Conservation (phyloP, 30 jellyfish, hydroid and myxozoan genomes). For the Cassiopea xamachana region DNA sequence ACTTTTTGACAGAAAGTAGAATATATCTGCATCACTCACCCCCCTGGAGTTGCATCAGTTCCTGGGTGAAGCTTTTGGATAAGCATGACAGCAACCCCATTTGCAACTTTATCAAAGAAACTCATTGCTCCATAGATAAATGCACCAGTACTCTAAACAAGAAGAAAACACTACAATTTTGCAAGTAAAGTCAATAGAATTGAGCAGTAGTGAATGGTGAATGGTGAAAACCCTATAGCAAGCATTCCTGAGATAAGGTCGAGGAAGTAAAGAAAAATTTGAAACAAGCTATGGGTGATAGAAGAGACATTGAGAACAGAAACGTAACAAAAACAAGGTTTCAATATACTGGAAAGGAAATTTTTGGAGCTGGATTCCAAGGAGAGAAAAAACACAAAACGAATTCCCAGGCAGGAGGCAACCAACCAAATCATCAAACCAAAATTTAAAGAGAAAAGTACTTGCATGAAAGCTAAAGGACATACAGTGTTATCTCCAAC, state of each 20-base stretch:
- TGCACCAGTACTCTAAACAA: constrained; percentile 82
- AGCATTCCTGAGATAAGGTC: too few species aligned
- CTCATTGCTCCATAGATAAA: constrained; percentile 97
- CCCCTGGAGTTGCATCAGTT: constrained; percentile 59
- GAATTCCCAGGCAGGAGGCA: too few species aligned
- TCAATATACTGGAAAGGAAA: too few species aligned
- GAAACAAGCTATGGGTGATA: too few species aligned
- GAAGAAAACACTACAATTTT: background rate
- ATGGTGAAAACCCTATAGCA: too few species aligned
- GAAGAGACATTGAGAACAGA: too few species aligned
- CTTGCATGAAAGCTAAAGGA: background rate
- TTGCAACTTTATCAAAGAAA: constrained; percentile 89
- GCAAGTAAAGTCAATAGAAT: background rate
- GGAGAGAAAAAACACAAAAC: too few species aligned
- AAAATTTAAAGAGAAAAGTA: background rate
- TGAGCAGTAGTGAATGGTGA: background rate
- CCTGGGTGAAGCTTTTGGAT: constrained; percentile 88
- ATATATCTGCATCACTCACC: constrained; percentile 22
- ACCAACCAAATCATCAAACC: too few species aligned
- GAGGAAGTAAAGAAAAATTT: too few species aligned
- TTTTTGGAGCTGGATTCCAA: too few species aligned
- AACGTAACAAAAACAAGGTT: too few species aligned
- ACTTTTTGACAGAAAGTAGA: too few species aligned
- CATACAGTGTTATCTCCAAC: constrained; percentile 90
- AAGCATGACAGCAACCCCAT: constrained; percentile 92